These are phyloP conservation scores for Frankliniella fusca DNA, from an alignment of 2,888 invertebrate genomes.

Conservation along the genomic window DNA sequence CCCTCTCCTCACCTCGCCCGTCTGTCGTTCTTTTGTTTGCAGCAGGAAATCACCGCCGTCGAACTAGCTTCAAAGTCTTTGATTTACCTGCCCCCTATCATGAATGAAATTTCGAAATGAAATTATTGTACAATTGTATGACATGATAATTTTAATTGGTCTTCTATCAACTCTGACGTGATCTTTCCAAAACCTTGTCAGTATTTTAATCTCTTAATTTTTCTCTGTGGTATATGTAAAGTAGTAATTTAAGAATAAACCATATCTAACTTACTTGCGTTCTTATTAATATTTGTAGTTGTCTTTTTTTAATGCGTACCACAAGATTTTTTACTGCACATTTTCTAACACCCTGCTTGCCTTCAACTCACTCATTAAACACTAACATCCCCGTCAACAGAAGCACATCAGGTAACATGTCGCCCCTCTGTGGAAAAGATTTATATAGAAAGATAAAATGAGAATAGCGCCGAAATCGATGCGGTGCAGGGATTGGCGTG, in stretches of 20 bases:
- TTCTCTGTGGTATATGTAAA: background rate
- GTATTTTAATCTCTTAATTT: background rate
- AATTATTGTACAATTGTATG: background rate
- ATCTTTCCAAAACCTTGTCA: background rate
- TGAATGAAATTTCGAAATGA: background rate
- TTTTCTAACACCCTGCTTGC: too few species aligned
- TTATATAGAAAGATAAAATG: too few species aligned
- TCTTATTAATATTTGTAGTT: background rate
- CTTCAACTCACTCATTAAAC: too few species aligned
- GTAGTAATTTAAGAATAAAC: background rate
- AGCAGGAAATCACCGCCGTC: background rate
- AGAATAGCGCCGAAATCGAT: too few species aligned
- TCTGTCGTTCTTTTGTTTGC: conserved; percentile 1
- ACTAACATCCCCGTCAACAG: too few species aligned
- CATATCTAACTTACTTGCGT: background rate
- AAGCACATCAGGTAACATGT: too few species aligned
- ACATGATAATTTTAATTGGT: background rate
- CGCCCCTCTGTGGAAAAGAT: too few species aligned
- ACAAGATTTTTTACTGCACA: too few species aligned
- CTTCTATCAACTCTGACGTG: background rate
- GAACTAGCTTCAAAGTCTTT: background rate
- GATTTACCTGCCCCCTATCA: background rate
- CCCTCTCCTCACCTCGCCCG: background rate
- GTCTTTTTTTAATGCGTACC: too few species aligned
- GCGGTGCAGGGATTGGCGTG: too few species aligned